These are phyloP conservation scores for Nematostella vectensis DNA, from an alignment of 92 coral and sea anemone species.

Conservation along the genomic window DNA sequence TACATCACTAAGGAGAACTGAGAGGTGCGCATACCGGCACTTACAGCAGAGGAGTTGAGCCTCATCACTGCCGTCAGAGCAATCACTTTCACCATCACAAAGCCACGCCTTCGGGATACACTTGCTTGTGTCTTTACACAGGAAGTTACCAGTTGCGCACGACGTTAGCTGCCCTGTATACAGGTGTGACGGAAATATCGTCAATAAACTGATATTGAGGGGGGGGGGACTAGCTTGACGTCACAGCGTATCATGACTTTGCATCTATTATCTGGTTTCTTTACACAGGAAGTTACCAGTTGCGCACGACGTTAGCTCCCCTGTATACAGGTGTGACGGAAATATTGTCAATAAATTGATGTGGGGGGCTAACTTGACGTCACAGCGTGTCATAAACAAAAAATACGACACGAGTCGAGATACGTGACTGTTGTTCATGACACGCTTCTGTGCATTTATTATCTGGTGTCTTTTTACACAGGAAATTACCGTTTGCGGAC, in stretches of 20 bases:
- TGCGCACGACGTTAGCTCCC: constrained; percentile 3
- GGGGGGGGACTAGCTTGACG: no score
- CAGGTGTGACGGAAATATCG: no score
- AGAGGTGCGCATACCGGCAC: constrained; percentile 1
- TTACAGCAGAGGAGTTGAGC: constrained; percentile 13
- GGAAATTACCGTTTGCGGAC: constrained; percentile 7
- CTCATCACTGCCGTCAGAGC: constrained; percentile 15
- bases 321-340: no score
- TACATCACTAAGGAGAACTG: no score
- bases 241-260: no score
- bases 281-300: constrained; percentile 10
- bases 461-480: constrained; percentile 14
- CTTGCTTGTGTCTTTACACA: constrained; percentile 12
- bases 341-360: no score
- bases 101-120: constrained; percentile 4
- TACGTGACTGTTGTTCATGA: no score
- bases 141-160: constrained; percentile 9
- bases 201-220: no score
- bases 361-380: no score
- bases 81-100: constrained; percentile 12
- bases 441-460: no score
- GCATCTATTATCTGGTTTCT: constrained; percentile 10
- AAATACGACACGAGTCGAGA: no score
- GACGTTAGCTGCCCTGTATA: not conserved
- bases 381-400: no score